Percentiles rank a stretch among this genome's conserved stretches.
These are phyloP conservation scores for Rynchops niger DNA, from an alignment of 2,113 vertebrate genomes.

Conservation along the genomic window DNA sequence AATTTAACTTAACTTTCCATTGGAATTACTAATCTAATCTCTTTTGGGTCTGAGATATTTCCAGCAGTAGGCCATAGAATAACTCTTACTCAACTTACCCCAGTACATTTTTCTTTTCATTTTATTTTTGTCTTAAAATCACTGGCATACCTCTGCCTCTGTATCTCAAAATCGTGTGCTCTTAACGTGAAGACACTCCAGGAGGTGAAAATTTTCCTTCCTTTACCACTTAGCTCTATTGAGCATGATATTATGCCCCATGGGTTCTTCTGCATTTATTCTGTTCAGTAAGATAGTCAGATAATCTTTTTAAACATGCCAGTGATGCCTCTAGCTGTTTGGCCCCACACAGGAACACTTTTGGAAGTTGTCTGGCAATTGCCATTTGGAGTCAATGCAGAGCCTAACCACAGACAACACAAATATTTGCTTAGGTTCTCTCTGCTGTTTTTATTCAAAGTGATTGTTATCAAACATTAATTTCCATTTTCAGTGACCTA, in stretches of 20 bases:
- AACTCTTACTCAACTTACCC: background rate
- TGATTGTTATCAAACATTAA: background rate
- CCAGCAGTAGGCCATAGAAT: background rate
- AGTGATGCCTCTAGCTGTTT: background rate
- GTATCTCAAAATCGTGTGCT: background rate
- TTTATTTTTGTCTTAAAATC: background rate
- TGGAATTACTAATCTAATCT: background rate
- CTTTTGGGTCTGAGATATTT: background rate
- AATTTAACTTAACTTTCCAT: background rate
- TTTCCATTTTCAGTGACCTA: background rate
- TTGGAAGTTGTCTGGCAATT: background rate
- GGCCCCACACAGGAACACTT: background rate
- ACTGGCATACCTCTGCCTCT: background rate
- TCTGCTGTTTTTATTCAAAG: background rate
- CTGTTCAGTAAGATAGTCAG: background rate
- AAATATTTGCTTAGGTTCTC: background rate
- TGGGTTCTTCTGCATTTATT: background rate
- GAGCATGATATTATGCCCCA: background rate
- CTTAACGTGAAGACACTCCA: background rate
- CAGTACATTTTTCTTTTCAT: background rate
- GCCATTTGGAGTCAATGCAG: background rate
- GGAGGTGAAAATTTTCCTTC: background rate
- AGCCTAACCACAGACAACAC: background rate
- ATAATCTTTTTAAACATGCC: background rate
- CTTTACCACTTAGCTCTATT: background rate